phyloP scores from a whole-genome alignment of 1,140 invertebrate genomes.

The Tetragonula clypearis region DNA sequence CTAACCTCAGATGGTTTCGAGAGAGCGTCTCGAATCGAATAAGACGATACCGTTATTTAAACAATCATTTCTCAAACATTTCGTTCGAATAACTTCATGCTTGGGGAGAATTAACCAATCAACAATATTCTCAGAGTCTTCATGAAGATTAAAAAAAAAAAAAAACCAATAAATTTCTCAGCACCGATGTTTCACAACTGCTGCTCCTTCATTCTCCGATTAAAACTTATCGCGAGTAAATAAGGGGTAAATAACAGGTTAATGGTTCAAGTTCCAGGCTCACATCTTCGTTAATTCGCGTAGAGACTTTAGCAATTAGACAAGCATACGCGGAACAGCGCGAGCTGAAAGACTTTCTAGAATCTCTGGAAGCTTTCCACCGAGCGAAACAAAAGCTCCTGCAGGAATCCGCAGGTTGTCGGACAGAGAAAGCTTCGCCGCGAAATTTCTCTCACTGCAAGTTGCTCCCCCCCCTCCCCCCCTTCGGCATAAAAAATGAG shows the following conservation, averaged over 20 bases:
- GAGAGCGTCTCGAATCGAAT: too few species aligned
- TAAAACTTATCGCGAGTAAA: background rate
- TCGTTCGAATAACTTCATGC: too few species aligned
- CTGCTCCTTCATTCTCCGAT: background rate
- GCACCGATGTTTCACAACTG: background rate
- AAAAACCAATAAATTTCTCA: background rate
- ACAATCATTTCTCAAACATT: too few species aligned
- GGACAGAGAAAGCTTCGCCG: background rate
- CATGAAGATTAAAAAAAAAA: too few species aligned
- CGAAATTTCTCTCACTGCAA: background rate
- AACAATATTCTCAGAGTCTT: too few species aligned
- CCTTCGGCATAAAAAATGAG: background rate
- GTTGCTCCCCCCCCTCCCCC: too few species aligned
- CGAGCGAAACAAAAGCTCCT: background rate
- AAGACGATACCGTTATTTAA: too few species aligned
- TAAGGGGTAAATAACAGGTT: background rate
- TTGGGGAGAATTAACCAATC: too few species aligned
- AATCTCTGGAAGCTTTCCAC: background rate
- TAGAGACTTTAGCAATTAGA: background rate
- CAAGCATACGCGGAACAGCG: background rate
- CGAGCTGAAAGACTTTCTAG: background rate
- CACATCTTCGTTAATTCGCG: constrained; percentile 1
- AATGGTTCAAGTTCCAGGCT: background rate
- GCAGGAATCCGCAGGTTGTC: background rate
- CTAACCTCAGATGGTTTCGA: too few species aligned